phyloP scores from a whole-genome alignment of 2,888 invertebrate genomes.

The Xestia xanthographa region DNA sequence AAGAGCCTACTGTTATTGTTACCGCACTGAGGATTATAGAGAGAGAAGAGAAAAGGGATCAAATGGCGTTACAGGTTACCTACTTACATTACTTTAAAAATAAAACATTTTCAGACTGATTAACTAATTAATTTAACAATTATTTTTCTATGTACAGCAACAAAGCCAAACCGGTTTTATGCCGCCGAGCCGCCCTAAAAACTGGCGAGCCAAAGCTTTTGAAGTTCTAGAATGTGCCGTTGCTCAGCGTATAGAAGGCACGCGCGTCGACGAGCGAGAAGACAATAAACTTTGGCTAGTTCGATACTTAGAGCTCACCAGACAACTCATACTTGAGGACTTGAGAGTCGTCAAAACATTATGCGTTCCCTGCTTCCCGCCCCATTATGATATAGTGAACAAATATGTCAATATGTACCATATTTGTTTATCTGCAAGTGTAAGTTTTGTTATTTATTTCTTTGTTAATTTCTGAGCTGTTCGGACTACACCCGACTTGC shows the following conservation, averaged over 20 bases:
- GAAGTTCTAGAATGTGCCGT: constrained; percentile 95
- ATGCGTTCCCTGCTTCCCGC: constrained; percentile 98
- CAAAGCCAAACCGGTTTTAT: constrained; percentile 96
- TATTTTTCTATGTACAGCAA: constrained; percentile 85
- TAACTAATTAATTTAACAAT: background rate
- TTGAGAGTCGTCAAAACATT: constrained; percentile 97
- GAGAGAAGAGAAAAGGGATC: constrained; percentile 98
- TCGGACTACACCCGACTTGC: too few relatives aligned
- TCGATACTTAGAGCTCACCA: constrained; percentile 96
- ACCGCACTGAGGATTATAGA: constrained; percentile 99
- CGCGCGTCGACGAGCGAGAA: constrained; percentile 97
- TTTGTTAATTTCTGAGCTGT: background rate
- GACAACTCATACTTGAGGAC: constrained; percentile 97
- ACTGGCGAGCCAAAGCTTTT: constrained; percentile 96
- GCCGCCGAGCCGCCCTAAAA: constrained; percentile 98
- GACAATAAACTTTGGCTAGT: constrained; percentile 99
- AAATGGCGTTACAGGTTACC: constrained; percentile 93
- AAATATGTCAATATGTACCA: constrained; percentile 98
- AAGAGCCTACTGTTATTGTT: constrained; percentile 98
- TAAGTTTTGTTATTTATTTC: constrained; percentile 82
- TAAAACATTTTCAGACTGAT: too few relatives aligned
- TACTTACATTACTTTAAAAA: background rate
- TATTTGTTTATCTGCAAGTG: constrained; percentile 94
- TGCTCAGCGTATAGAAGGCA: constrained; percentile 97
- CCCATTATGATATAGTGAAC: constrained; percentile 97